Evolutionary conservation across 2,797 vertebrate species (phyloP).

Genomic region (Hydrocynus forskahlii): DNA sequence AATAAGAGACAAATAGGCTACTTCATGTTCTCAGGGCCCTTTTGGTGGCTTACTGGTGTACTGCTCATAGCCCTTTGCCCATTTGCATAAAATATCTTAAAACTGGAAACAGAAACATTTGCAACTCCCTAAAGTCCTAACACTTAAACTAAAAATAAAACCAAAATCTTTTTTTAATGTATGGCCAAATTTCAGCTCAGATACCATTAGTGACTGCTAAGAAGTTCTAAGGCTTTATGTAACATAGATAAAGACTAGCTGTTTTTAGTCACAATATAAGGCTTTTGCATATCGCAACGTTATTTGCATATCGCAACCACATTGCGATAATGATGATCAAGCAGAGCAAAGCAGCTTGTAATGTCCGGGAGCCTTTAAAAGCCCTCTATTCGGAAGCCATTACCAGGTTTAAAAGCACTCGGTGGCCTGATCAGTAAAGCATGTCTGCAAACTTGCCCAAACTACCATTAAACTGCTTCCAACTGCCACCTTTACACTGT

Average conservation of each 20-base stretch:
- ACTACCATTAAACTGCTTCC: conserved; percentile 62
- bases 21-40: too few species aligned
- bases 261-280: background rate
- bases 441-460: conserved; percentile 59
- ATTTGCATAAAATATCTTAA: too few species aligned
- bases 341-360: conserved; percentile 55
- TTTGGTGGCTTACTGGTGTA: too few species aligned
- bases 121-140: too few species aligned
- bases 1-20: too few species aligned
- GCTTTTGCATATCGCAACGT: background rate
- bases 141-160: too few species aligned
- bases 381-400: conserved; percentile 56
- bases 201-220: too few species aligned
- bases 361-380: conserved; percentile 61
- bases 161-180: too few species aligned
- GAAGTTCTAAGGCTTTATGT: background rate
- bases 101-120: too few species aligned
- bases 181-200: too few species aligned
- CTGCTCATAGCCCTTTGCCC: too few species aligned
- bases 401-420: conserved; percentile 64
- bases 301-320: background rate
- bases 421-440: conserved; percentile 62
- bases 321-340: background rate
- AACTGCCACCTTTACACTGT: conserved; percentile 36
- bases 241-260: background rate